Evolutionary conservation across 2,797 vertebrate genomes (phyloP).

Genomic region (Enteromius fasciolatus): DNA sequence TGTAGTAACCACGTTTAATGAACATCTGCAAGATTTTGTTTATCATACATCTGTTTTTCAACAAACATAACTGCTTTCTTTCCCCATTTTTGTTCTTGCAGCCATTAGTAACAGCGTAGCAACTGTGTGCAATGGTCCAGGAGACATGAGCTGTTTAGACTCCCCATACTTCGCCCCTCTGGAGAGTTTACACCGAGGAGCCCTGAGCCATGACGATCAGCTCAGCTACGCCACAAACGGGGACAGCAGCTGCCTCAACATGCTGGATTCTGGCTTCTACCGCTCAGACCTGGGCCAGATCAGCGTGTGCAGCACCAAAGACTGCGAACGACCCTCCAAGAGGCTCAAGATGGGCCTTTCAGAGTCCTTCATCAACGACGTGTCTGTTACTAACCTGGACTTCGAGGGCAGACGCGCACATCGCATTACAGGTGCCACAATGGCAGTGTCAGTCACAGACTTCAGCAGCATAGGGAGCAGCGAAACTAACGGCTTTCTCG

Average conservation of each 20-base stretch:
- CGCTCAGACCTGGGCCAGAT: slow-evolving; percentile 88
- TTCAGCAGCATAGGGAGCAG: slow-evolving; percentile 88
- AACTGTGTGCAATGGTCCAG: slow-evolving; percentile 84
- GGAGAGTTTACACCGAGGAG: slow-evolving; percentile 87
- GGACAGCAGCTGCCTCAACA: slow-evolving; percentile 91
- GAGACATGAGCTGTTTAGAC: slow-evolving; percentile 88
- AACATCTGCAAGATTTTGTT: not conserved
- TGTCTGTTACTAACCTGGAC: slow-evolving; percentile 93
- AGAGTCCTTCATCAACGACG: slow-evolving; percentile 91
- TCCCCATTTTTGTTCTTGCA: slow-evolving; percentile 62
- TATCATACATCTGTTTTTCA: not conserved
- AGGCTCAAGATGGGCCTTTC: slow-evolving; percentile 94
- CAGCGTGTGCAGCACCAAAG: slow-evolving; percentile 86
- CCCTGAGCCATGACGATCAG: slow-evolving; percentile 89
- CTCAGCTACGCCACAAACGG: slow-evolving; percentile 87
- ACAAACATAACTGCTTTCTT: not conserved
- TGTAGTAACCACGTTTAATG: not conserved
- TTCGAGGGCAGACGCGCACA: slow-evolving; percentile 91
- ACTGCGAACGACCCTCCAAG: slow-evolving; percentile 91
- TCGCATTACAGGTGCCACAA: slow-evolving; percentile 94
- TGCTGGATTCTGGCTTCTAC: slow-evolving; percentile 94
- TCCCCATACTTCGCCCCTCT: slow-evolving; percentile 86
- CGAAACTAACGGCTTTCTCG: slow-evolving; percentile 91
- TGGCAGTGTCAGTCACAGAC: slow-evolving; percentile 98
- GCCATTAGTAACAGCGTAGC: slow-evolving; percentile 91